Percentiles rank a stretch among this genome's conserved stretches.
Conservation (phyloP, 2,888 invertebrate genomes). For the Hesperia comma region DNA sequence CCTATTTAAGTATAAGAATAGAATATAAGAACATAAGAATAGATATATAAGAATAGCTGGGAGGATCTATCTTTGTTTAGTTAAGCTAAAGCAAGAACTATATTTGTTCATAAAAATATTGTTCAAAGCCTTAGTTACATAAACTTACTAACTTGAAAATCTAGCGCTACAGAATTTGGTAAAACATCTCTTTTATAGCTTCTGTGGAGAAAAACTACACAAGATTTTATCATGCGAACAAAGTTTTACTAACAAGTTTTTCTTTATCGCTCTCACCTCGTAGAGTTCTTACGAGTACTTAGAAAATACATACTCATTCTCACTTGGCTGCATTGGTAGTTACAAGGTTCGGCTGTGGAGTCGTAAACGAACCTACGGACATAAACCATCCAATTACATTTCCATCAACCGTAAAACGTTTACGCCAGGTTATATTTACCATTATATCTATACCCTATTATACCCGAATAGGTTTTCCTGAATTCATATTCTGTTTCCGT, state of each 20-base stretch:
- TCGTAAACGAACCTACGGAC: constrained; percentile 24
- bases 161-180: too few relatives aligned
- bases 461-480: constrained; percentile 41
- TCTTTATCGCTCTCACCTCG: constrained; percentile 3
- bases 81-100: too few relatives aligned
- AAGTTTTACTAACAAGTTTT: constrained; percentile 4
- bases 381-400: constrained; percentile 26
- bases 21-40: not conserved
- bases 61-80: too few relatives aligned
- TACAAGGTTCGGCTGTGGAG: constrained; percentile 2
- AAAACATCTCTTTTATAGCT: not conserved
- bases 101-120: too few relatives aligned
- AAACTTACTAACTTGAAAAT: too few relatives aligned
- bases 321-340: constrained; percentile 7
- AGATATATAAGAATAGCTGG: too few relatives aligned
- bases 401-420: constrained; percentile 21
- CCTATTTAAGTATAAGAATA: not conserved
- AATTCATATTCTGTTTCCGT: constrained; percentile 53
- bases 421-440: constrained; percentile 44
- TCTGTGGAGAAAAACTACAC: not conserved
- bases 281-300: not conserved
- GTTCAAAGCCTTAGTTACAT: too few relatives aligned
- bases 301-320: not conserved
- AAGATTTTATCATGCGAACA: not conserved
- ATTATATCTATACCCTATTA: constrained; percentile 33